phyloP scores from a whole-genome alignment of 2,888 invertebrate genomes.

The Perizoma flavofasciatum region DNA sequence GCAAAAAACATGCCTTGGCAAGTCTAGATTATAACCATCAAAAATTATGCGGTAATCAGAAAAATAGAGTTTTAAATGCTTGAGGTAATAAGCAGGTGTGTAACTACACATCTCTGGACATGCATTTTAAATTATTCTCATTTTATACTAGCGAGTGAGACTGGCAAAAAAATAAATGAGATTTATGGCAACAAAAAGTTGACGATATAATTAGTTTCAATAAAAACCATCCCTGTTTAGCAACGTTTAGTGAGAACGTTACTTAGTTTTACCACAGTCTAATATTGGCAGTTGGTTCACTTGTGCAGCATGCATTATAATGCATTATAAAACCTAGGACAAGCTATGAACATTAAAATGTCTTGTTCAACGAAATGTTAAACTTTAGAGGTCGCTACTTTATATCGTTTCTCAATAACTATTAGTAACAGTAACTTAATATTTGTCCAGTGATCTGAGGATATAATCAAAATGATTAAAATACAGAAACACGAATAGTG shows the following conservation, averaged over 20 bases:
- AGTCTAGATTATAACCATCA: conserved; percentile 6
- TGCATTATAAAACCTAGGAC: too few relatives aligned
- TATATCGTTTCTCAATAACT: too few relatives aligned
- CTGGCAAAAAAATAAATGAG: conserved; percentile 72
- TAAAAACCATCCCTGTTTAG: conserved; percentile 51
- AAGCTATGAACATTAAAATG: too few relatives aligned
- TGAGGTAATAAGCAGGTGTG: conserved; percentile 7
- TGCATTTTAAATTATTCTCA: conserved; percentile 15
- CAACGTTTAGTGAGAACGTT: conserved; percentile 41
- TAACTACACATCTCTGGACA: conserved; percentile 8
- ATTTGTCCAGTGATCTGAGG: too few relatives aligned
- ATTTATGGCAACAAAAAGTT: conserved; percentile 66
- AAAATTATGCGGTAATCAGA: conserved; percentile 10
- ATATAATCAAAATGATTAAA: too few relatives aligned
- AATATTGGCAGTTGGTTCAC: conserved; percentile 4
- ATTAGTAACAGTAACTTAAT: too few relatives aligned
- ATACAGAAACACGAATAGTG: too few relatives aligned
- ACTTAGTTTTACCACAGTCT: conserved; percentile 15
- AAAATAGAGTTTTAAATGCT: conserved; percentile 11
- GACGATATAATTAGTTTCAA: conserved; percentile 70
- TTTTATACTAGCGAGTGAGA: conserved; percentile 31
- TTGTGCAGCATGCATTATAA: too few relatives aligned
- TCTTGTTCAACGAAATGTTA: too few relatives aligned
- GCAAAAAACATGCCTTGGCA: conserved; percentile 7
- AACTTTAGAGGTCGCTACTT: too few relatives aligned